Conservation (phyloP, 2,888 invertebrate genomes). For the Heliconius hortense region DNA sequence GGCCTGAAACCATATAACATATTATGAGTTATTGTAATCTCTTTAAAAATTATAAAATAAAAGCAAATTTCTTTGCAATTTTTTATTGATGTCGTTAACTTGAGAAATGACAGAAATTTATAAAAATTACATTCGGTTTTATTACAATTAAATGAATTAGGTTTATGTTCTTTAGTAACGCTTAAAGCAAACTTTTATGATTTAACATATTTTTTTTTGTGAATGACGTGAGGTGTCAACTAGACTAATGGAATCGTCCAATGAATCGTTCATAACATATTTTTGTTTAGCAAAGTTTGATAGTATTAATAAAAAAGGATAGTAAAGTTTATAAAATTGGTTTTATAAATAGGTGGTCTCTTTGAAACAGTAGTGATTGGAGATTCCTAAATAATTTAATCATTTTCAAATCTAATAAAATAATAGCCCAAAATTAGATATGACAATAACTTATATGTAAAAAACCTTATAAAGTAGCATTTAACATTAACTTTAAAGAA, state of each 20-base stretch:
- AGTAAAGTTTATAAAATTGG: neutral
- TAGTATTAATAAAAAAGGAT: neutral
- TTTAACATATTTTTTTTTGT: neutral
- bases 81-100: neutral
- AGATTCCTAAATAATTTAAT: too few species aligned
- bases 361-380: too few species aligned
- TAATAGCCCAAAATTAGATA: too few species aligned
- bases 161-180: neutral
- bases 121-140: conserved; percentile 3
- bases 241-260: neutral
- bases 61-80: neutral
- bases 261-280: neutral
- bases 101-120: neutral
- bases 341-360: neutral
- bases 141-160: conserved; percentile 3
- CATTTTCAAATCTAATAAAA: too few species aligned
- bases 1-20: neutral
- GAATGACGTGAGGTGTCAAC: neutral
- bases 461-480: too few species aligned
- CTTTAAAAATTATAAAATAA: neutral
- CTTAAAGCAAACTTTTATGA: neutral
- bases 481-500: too few species aligned
- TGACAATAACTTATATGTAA: too few species aligned
- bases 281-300: neutral
- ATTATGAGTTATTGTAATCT: neutral